A percentile compares a stretch with the other conserved stretches of the same genome.
Conservation (phyloP, 1,140 invertebrate species). For the Penaeus indicus region DNA sequence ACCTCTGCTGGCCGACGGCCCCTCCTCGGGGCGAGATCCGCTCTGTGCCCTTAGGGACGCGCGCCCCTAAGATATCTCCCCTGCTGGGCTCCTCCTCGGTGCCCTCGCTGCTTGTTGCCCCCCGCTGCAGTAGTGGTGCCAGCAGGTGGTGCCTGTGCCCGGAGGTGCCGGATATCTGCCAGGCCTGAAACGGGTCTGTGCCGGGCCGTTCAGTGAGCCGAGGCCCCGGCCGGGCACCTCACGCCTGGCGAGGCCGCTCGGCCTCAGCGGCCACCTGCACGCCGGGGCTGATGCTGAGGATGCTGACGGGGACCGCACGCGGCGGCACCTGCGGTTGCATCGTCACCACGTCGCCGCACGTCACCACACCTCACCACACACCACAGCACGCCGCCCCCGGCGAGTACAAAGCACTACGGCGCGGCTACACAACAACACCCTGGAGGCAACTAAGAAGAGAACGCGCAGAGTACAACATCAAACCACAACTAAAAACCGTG, state of each 20-base stretch:
- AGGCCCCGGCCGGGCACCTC: constrained; percentile 56
- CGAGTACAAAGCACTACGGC: constrained; percentile 47
- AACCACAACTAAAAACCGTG: constrained; percentile 63
- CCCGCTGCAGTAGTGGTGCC: not conserved
- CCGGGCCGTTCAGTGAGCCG: constrained; percentile 39
- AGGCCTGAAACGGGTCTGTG: constrained; percentile 3
- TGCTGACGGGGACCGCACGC: constrained; percentile 40
- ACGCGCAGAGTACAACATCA: constrained; percentile 60
- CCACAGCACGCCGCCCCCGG: constrained; percentile 38
- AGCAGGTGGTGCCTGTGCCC: not conserved
- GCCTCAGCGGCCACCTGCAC: constrained; percentile 56
- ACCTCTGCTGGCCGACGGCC: constrained; percentile 32
- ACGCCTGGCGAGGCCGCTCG: constrained; percentile 52
- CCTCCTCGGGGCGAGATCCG: constrained; percentile 14
- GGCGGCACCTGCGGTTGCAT: constrained; percentile 27
- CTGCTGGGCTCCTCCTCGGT: constrained; percentile 3
- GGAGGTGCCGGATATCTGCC: constrained; percentile 35
- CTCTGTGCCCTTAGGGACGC: constrained; percentile 1
- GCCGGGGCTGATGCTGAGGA: constrained; percentile 44
- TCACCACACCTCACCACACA: constrained; percentile 37
- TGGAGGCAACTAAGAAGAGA: constrained; percentile 61
- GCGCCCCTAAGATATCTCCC: not conserved
- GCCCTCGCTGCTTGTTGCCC: constrained; percentile 27
- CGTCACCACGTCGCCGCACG: constrained; percentile 41
- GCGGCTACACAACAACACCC: constrained; percentile 53